phyloP scores from a whole-genome alignment of 1,140 invertebrate species.

The Telenomus remus region DNA sequence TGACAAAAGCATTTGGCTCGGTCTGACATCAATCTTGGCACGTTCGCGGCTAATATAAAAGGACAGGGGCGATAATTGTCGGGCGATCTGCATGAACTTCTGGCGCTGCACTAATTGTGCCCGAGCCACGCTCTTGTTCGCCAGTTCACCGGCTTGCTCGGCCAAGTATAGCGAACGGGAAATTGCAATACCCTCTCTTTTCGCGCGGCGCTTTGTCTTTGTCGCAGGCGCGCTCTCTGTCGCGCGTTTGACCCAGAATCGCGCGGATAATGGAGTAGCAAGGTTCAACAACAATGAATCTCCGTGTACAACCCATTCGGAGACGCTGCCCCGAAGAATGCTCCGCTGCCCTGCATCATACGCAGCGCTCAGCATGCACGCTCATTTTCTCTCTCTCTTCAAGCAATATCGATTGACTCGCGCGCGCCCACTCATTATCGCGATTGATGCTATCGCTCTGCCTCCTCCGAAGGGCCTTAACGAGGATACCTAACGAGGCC shows the following conservation, averaged over 20 bases:
- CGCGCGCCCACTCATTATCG: constrained; percentile 49
- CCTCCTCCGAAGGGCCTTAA: constrained; percentile 4
- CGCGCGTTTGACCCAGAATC: constrained; percentile 62
- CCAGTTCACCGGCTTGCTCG: constrained; percentile 44
- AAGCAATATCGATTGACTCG: constrained; percentile 55
- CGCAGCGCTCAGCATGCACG: constrained; percentile 17
- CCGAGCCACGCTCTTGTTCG: constrained; percentile 52
- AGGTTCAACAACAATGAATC: constrained; percentile 64
- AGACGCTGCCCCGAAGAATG: constrained; percentile 46
- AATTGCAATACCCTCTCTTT: constrained; percentile 57
- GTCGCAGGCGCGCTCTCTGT: constrained; percentile 10
- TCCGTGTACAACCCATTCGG: constrained; percentile 46
- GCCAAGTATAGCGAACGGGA: constrained; percentile 46
- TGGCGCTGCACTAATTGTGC: constrained; percentile 53
- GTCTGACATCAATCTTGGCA: constrained; percentile 3
- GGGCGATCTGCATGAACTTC: constrained; percentile 40
- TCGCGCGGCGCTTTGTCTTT: constrained; percentile 7
- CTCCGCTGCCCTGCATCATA: constrained; percentile 23
- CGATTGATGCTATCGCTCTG: constrained; percentile 51
- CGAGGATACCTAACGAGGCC: constrained; percentile 10
- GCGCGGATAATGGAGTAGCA: constrained; percentile 62
- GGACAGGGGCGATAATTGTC: constrained; percentile 43
- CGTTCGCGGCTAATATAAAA: constrained; percentile 33
- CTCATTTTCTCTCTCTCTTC: constrained; percentile 13
- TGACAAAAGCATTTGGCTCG: no score